Conservation (phyloP, 2,888 invertebrate species). For the Deroplatys truncata region DNA sequence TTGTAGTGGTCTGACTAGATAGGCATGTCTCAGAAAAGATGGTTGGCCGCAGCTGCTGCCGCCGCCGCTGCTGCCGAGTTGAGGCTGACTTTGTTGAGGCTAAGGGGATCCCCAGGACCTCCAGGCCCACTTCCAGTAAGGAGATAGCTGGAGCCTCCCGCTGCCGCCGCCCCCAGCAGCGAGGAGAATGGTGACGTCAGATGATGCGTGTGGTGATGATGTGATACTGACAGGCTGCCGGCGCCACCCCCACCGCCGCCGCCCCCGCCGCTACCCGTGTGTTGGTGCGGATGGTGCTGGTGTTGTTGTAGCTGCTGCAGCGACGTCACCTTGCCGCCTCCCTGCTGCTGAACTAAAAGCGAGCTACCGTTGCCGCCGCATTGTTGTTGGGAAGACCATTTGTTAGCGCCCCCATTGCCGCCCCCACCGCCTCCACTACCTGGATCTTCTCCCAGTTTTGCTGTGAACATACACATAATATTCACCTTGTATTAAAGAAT, state of each 20-base stretch:
- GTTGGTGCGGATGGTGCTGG: conserved; percentile 41
- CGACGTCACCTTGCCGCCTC: conserved; percentile 33
- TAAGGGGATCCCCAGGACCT: conserved; percentile 34
- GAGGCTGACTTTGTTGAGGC: conserved; percentile 33
- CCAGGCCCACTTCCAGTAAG: conserved; percentile 27
- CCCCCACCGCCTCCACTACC: conserved; percentile 41
- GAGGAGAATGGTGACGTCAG: conserved; percentile 31
- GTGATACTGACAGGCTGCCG: conserved; percentile 22
- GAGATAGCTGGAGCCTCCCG: conserved; percentile 39
- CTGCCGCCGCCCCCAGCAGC: conserved; percentile 39
- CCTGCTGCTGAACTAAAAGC: conserved; percentile 31
- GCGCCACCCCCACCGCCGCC: background rate
- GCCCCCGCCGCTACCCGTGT: conserved; percentile 35
- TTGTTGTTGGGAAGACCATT: conserved; percentile 45
- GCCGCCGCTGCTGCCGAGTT: background rate
- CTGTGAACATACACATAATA: conserved; percentile 39
- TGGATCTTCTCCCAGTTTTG: conserved; percentile 45
- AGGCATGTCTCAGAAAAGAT: conserved; percentile 34
- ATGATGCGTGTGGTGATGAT: conserved; percentile 39
- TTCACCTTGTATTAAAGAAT: background rate
- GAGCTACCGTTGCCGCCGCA: conserved; percentile 39
- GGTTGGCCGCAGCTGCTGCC: conserved; percentile 35
- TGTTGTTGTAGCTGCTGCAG: conserved; percentile 47
- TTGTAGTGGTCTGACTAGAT: background rate
- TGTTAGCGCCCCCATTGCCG: conserved; percentile 37